Conservation (phyloP, 2,797 vertebrate species). For the Artibeus jamaicensis region DNA sequence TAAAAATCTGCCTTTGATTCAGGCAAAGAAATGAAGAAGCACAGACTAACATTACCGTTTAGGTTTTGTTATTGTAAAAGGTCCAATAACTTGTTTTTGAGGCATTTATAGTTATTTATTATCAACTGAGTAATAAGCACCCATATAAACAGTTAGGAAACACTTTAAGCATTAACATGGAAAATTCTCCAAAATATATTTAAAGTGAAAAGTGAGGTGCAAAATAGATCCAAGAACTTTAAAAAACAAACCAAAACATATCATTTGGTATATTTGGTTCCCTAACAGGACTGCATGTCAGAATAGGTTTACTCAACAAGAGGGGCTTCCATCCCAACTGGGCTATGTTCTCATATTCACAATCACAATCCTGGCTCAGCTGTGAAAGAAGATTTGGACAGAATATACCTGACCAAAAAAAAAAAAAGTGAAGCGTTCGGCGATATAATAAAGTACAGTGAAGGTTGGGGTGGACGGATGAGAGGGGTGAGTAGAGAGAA, state of each 20-base stretch:
- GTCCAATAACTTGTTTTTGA: neutral
- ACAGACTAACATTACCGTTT: neutral
- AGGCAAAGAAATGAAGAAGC: neutral
- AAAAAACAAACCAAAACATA: neutral
- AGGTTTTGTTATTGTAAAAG: neutral
- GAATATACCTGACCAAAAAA: neutral
- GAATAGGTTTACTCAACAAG: neutral
- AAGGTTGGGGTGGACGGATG: neutral
- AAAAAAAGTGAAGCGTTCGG: neutral
- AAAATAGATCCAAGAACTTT: neutral
- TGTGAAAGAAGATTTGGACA: neutral
- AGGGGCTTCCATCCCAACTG: neutral
- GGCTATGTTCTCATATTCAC: neutral
- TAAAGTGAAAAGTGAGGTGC: neutral
- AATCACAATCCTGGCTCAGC: neutral
- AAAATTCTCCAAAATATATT: neutral
- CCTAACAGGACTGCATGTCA: neutral
- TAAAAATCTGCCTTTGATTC: conserved; percentile 49
- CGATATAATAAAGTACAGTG: neutral
- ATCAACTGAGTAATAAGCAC: neutral
- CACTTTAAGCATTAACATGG: neutral
- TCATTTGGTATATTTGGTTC: neutral
- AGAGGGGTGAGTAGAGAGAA: neutral
- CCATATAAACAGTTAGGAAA: neutral
- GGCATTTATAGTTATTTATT: neutral